Conservation (phyloP, 92 coral and sea anemone genomes). For the Parazoanthus swiftii region DNA sequence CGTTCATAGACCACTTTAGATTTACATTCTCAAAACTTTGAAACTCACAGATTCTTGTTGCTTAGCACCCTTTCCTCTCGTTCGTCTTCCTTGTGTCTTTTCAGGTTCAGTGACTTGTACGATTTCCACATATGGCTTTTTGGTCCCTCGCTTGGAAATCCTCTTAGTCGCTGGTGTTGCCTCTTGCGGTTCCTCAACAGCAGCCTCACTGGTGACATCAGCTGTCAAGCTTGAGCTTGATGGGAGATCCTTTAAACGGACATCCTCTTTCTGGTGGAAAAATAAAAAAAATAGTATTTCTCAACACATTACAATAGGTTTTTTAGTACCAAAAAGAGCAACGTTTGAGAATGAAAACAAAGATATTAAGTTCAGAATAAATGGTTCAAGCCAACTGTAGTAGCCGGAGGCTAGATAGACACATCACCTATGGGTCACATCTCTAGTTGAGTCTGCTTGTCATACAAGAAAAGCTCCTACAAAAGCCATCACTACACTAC, state of each 20-base stretch:
- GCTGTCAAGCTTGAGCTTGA: not conserved
- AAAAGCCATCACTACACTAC: no score
- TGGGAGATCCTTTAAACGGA: not conserved
- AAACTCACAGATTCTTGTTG: slow-evolving; percentile 18
- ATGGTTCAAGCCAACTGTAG: no score
- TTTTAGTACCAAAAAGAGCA: no score
- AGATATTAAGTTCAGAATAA: no score
- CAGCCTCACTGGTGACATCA: not conserved
- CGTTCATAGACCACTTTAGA: no score
- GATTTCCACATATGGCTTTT: slow-evolving; percentile 29
- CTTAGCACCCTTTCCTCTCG: slow-evolving; percentile 14
- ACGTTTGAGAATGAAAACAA: no score
- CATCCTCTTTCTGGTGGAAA: not conserved
- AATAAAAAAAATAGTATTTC: not conserved
- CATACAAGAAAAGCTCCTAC: no score
- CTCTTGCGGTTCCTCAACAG: not conserved
- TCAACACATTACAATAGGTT: no score
- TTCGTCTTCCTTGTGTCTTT: slow-evolving; percentile 8
- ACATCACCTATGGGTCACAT: no score
- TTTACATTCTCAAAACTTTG: no score
- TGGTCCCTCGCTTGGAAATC: slow-evolving; percentile 38
- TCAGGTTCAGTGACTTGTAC: slow-evolving; percentile 2
- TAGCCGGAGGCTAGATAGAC: no score
- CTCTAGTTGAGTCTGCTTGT: no score
- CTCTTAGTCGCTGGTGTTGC: not conserved